Evolutionary conservation across 2,888 invertebrate genomes (phyloP).

Genomic region (Oegoconia quadripuncta): DNA sequence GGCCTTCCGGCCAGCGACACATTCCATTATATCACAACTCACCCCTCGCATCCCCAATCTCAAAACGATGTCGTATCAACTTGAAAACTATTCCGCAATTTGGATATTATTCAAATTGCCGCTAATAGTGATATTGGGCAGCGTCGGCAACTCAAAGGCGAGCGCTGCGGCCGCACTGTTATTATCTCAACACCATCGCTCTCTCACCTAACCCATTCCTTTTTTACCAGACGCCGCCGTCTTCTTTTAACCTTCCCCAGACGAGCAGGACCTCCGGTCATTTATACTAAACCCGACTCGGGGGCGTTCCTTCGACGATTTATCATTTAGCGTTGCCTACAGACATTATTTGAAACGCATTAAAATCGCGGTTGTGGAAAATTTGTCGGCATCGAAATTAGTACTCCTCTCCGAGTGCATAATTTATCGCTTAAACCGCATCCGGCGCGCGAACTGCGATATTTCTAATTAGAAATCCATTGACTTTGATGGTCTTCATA

Average conservation of each 20-base stretch:
- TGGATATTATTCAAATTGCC: conserved; percentile 61
- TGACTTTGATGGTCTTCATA: conserved; percentile 52
- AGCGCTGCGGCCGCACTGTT: conserved; percentile 61
- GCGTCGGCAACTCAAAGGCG: conserved; percentile 61
- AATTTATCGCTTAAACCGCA: conserved; percentile 72
- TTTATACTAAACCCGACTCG: conserved; percentile 66
- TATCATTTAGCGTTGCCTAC: conserved; percentile 78
- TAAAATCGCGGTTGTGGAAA: conserved; percentile 76
- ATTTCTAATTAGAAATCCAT: conserved; percentile 68
- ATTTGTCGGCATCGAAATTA: conserved; percentile 78
- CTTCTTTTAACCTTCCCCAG: conserved; percentile 48
- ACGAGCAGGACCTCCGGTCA: conserved; percentile 53
- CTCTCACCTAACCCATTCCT: conserved; percentile 71
- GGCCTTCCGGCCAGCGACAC: conserved; percentile 47
- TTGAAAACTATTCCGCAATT: conserved; percentile 51
- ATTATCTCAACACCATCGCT: conserved; percentile 78
- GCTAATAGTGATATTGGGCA: conserved; percentile 69
- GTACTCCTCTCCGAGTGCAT: conserved; percentile 69
- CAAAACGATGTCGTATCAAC: conserved; percentile 24
- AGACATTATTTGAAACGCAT: conserved; percentile 79
- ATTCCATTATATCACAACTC: conserved; percentile 36
- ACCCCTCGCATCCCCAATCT: conserved; percentile 11
- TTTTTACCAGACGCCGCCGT: conserved; percentile 68
- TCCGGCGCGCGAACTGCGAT: conserved; percentile 57
- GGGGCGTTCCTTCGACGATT: conserved; percentile 74